phyloP scores from a whole-genome alignment of 2,888 invertebrate species.

The Anticlea derivata region DNA sequence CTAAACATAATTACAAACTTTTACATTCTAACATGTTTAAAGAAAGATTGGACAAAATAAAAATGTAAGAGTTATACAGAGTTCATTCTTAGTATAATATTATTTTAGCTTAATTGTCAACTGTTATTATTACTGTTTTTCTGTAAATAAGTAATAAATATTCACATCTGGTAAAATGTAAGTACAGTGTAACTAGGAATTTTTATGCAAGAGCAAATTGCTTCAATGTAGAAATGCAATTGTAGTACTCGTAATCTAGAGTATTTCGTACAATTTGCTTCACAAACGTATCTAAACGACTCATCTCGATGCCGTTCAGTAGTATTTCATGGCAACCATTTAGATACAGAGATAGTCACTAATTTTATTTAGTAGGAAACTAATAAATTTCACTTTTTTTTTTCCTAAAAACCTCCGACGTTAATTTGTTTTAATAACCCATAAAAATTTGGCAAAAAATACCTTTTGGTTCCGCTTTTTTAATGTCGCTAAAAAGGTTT shows the following conservation, averaged over 20 bases:
- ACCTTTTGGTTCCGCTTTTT: slow-evolving; percentile 61
- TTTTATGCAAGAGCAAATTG: neutral
- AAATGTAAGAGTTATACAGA: too few species aligned
- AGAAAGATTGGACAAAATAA: too few species aligned
- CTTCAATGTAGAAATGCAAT: slow-evolving; percentile 20
- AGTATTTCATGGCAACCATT: slow-evolving; percentile 61
- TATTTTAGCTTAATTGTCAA: too few species aligned
- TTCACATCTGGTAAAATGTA: too few species aligned
- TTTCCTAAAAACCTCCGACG: slow-evolving; percentile 40
- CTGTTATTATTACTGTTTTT: too few species aligned
- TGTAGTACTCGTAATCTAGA: neutral
- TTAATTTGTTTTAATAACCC: slow-evolving; percentile 80
- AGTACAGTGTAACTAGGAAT: neutral
- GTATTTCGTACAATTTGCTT: slow-evolving; percentile 21
- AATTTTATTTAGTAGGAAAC: slow-evolving; percentile 77
- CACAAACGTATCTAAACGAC: slow-evolving; percentile 55
- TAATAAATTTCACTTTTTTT: slow-evolving; percentile 72
- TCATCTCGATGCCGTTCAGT: slow-evolving; percentile 50
- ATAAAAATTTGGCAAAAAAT: slow-evolving; percentile 71
- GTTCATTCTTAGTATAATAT: too few species aligned
- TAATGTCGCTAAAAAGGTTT: slow-evolving; percentile 63
- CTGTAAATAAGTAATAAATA: too few species aligned
- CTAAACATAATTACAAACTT: too few species aligned
- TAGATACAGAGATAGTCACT: slow-evolving; percentile 68
- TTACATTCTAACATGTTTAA: too few species aligned